Conservation (phyloP, 35 echinoderm and acorn worm genomes). For the Ptychodera flava region DNA sequence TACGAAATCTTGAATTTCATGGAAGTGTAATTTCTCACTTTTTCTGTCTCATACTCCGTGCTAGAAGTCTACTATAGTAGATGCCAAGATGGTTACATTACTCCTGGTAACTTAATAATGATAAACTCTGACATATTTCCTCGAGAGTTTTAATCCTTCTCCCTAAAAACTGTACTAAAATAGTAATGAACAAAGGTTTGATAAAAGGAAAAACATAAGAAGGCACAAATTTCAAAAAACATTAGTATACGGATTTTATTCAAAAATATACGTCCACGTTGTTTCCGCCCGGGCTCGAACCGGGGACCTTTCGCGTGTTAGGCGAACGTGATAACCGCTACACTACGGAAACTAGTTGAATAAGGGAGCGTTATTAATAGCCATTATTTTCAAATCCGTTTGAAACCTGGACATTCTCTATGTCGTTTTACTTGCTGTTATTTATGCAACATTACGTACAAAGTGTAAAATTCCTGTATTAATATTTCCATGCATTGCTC, state of each 20-base stretch:
- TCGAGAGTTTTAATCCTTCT: neutral
- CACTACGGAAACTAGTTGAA: neutral
- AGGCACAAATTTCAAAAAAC: neutral
- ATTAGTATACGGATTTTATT: neutral
- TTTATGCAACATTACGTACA: neutral
- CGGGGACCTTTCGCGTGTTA: neutral
- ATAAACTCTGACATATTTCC: neutral
- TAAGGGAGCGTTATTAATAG: neutral
- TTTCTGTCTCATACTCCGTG: too few relatives aligned
- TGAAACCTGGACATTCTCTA: neutral
- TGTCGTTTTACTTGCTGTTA: neutral
- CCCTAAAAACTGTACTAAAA: neutral
- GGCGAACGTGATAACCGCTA: neutral
- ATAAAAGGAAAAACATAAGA: too few relatives aligned
- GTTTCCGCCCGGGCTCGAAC: neutral
- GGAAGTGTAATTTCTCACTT: neutral
- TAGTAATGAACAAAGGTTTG: neutral
- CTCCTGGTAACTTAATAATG: too few relatives aligned
- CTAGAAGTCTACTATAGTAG: too few relatives aligned
- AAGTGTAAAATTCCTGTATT: neutral
- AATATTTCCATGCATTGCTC: neutral
- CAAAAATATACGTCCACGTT: neutral
- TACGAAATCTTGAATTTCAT: neutral
- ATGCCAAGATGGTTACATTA: too few relatives aligned
- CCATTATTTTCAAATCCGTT: too few relatives aligned